Evolutionary conservation across 1,140 invertebrate species (phyloP).

Genomic region (Lethrus apterus): DNA sequence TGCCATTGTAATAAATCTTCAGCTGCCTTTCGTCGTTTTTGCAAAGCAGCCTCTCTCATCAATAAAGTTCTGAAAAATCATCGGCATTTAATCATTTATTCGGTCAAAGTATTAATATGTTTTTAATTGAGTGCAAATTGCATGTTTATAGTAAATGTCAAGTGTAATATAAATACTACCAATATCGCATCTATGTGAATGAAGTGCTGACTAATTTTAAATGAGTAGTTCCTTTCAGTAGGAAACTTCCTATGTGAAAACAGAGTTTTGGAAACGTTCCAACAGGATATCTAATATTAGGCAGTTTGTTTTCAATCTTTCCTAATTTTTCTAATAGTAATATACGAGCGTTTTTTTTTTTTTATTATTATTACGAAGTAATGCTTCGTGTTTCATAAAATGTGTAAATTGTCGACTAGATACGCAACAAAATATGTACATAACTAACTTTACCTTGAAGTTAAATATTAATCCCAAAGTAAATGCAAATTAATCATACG

Average conservation of each 20-base stretch:
- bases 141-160: constrained; percentile 6
- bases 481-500: too few relatives aligned
- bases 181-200: constrained; percentile 19
- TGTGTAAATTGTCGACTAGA: too few relatives aligned
- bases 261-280: constrained; percentile 28
- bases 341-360: too few relatives aligned
- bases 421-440: too few relatives aligned
- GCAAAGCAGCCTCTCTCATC: constrained; percentile 36
- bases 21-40: constrained; percentile 34
- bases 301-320: constrained; percentile 29
- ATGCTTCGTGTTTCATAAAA: too few relatives aligned
- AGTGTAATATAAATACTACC: constrained; percentile 2
- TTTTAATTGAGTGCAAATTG: neutral
- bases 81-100: neutral
- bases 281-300: constrained; percentile 41
- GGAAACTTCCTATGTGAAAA: constrained; percentile 33
- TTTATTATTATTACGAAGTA: too few relatives aligned
- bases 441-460: too few relatives aligned
- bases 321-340: constrained; percentile 24
- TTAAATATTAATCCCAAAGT: too few relatives aligned
- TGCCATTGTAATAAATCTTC: constrained; percentile 40
- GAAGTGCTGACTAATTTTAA: constrained; percentile 34
- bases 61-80: constrained; percentile 29
- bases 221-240: constrained; percentile 30
- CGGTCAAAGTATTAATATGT: neutral